These are phyloP conservation scores for Coregonus clupeaformis DNA, from an alignment of 2,113 vertebrate genomes.

Conservation along the genomic window DNA sequence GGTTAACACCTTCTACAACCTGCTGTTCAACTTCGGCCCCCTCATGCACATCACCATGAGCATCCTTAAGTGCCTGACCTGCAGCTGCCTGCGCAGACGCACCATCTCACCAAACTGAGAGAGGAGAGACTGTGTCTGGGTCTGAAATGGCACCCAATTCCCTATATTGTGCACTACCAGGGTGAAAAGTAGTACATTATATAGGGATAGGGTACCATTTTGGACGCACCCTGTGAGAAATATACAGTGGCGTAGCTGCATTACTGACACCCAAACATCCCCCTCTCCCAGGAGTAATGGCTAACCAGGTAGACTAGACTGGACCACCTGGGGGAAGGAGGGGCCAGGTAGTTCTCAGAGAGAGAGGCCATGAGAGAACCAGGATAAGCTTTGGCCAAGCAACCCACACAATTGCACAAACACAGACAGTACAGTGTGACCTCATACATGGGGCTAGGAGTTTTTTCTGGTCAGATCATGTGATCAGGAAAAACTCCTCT, in stretches of 20 bases:
- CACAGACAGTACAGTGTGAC: slow-evolving; percentile 35
- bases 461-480: too few species aligned
- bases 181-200: too few species aligned
- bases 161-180: too few species aligned
- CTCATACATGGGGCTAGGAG: slow-evolving; percentile 12
- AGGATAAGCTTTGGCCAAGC: slow-evolving; percentile 58
- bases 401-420: slow-evolving; percentile 55
- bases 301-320: slow-evolving; percentile 45
- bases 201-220: too few species aligned
- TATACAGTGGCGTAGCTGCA: not conserved
- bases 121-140: slow-evolving; percentile 18
- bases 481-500: too few species aligned
- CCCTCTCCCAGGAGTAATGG: slow-evolving; percentile 5
- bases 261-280: not conserved
- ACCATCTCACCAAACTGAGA: slow-evolving; percentile 76
- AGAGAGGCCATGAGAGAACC: slow-evolving; percentile 31
- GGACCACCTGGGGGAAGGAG: slow-evolving; percentile 14
- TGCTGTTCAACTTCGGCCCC: slow-evolving; percentile 79
- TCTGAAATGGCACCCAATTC: not conserved
- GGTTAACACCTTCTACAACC: slow-evolving; percentile 80
- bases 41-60: slow-evolving; percentile 79
- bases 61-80: slow-evolving; percentile 79
- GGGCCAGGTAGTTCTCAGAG: slow-evolving; percentile 33
- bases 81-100: slow-evolving; percentile 77
- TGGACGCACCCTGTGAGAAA: not conserved